A percentile compares a stretch with the other conserved stretches of the same genome.
Conservation (phyloP, 1,140 invertebrate genomes). For the Anoplolepis gracilipes region DNA sequence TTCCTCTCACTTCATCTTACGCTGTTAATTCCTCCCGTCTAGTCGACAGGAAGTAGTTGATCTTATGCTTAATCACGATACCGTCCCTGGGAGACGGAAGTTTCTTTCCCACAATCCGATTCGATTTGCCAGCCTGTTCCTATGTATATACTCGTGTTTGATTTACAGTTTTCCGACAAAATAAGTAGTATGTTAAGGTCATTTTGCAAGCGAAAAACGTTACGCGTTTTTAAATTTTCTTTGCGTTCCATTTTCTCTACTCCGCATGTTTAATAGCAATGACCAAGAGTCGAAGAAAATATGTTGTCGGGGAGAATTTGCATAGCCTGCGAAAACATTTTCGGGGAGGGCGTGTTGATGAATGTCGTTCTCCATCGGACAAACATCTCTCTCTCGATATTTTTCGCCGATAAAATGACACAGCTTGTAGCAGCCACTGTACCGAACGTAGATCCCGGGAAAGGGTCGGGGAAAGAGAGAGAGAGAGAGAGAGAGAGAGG, state of each 20-base stretch:
- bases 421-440: slow-evolving; percentile 82
- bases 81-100: slow-evolving; percentile 8
- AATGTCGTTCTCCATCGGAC: slow-evolving; percentile 25
- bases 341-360: slow-evolving; percentile 7
- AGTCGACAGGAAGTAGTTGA: slow-evolving; percentile 39
- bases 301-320: slow-evolving; percentile 26
- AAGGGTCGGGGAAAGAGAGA: neutral
- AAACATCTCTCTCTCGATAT: slow-evolving; percentile 25
- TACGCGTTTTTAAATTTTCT: neutral
- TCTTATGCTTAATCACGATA: slow-evolving; percentile 28
- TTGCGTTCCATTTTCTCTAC: neutral
- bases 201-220: neutral
- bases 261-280: neutral
- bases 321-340: slow-evolving; percentile 35
- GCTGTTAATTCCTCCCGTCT: slow-evolving; percentile 30
- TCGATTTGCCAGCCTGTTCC: slow-evolving; percentile 18
- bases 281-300: neutral
- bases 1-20: slow-evolving; percentile 1
- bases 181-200: neutral
- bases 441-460: slow-evolving; percentile 66
- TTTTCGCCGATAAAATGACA: slow-evolving; percentile 69
- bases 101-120: slow-evolving; percentile 29
- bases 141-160: neutral
- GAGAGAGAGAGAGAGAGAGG: slow-evolving; percentile 25
- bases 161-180: neutral